phyloP scores from a whole-genome alignment of 2,113 vertebrate species.

The Prunella fulvescens region DNA sequence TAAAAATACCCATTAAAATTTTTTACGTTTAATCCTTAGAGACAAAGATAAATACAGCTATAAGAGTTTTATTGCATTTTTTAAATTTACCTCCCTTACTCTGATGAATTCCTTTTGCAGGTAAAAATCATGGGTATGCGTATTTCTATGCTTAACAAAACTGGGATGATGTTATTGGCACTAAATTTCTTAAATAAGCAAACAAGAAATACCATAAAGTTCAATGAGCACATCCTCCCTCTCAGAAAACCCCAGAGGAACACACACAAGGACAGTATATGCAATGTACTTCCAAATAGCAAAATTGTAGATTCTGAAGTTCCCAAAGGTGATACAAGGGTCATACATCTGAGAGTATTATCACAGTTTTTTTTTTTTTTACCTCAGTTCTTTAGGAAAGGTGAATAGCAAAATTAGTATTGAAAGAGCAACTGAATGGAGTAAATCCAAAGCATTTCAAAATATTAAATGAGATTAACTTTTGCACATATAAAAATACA shows the following conservation, averaged over 20 bases:
- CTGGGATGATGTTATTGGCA: fast-evolving
- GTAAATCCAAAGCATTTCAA: background rate
- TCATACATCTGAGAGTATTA: background rate
- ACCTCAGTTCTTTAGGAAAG: background rate
- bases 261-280: background rate
- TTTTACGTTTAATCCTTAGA: background rate
- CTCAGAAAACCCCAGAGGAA: background rate
- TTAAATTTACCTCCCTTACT: background rate
- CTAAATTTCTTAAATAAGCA: background rate
- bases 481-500: background rate
- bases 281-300: background rate
- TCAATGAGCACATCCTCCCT: background rate
- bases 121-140: background rate
- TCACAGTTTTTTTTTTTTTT: background rate
- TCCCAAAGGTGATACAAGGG: background rate
- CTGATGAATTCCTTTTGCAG: background rate
- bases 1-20: background rate
- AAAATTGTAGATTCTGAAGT: background rate
- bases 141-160: background rate
- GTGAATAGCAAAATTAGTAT: background rate
- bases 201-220: background rate
- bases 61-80: background rate
- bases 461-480: background rate
- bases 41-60: background rate
- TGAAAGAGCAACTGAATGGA: background rate